Evolutionary conservation across 2,113 vertebrate species (phyloP).

Genomic region (Pristiophorus japonicus): DNA sequence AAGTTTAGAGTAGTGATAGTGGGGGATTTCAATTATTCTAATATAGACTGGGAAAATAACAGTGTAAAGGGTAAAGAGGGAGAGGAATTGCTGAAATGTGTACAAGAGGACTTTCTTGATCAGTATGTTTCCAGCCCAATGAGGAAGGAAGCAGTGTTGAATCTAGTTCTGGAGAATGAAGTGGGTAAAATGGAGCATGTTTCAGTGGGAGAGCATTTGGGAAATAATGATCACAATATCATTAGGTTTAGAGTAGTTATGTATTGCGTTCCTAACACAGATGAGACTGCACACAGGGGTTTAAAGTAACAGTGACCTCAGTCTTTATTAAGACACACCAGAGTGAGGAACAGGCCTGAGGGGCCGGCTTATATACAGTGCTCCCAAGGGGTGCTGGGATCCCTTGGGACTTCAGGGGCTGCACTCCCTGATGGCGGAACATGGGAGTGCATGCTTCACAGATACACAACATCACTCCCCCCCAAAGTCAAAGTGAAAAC

Average conservation of each 20-base stretch:
- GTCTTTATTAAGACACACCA: too few species aligned
- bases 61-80: neutral
- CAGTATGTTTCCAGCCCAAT: neutral
- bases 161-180: neutral
- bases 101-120: neutral
- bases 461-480: too few species aligned
- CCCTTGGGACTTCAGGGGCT: too few species aligned
- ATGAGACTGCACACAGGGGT: too few species aligned
- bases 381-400: too few species aligned
- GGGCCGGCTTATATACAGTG: too few species aligned
- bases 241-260: neutral
- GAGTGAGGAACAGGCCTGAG: too few species aligned
- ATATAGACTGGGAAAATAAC: neutral
- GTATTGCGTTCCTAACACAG: too few species aligned
- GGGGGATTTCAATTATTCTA: neutral
- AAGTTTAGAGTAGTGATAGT: neutral
- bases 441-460: too few species aligned
- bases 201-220: neutral
- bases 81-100: neutral
- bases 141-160: neutral
- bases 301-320: too few species aligned
- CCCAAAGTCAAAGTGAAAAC: too few species aligned
- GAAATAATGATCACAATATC: neutral
- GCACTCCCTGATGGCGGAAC: too few species aligned
- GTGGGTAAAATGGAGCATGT: neutral